Percentiles rank a stretch among this genome's conserved stretches.
These are phyloP conservation scores for Onychostoma macrolepis DNA, from an alignment of 2,113 vertebrate genomes.

Conservation along the genomic window DNA sequence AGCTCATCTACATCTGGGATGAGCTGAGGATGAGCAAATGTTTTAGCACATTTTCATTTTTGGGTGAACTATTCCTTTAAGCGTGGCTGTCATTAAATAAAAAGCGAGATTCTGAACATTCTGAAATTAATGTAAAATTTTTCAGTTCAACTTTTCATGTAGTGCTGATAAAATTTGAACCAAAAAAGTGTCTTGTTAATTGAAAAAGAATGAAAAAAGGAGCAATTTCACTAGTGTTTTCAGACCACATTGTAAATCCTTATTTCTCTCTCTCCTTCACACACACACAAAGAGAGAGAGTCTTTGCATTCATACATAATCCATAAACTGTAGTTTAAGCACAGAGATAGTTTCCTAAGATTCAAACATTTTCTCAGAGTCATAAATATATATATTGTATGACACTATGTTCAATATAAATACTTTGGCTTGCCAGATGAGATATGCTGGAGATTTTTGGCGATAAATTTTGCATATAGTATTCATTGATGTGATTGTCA, in stretches of 20 bases:
- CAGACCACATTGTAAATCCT: background rate
- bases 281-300: background rate
- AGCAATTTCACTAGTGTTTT: background rate
- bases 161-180: slow-evolving; percentile 55
- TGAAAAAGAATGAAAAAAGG: background rate
- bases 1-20: no score
- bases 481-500: slow-evolving; percentile 5
- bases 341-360: slow-evolving; percentile 25
- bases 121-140: background rate
- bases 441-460: slow-evolving; percentile 7
- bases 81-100: background rate
- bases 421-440: slow-evolving; percentile 27
- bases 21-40: no score
- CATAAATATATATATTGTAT: background rate
- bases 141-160: background rate
- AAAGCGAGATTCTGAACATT: background rate
- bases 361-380: slow-evolving; percentile 8
- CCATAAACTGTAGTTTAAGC: background rate
- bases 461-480: background rate
- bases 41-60: no score
- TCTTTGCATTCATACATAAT: background rate
- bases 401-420: background rate
- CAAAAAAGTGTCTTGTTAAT: slow-evolving; percentile 35
- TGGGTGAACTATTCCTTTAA: no score
- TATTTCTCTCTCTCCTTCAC: background rate